Evolutionary conservation across 1,140 invertebrate species (phyloP).

Genomic region (Apis dorsata): DNA sequence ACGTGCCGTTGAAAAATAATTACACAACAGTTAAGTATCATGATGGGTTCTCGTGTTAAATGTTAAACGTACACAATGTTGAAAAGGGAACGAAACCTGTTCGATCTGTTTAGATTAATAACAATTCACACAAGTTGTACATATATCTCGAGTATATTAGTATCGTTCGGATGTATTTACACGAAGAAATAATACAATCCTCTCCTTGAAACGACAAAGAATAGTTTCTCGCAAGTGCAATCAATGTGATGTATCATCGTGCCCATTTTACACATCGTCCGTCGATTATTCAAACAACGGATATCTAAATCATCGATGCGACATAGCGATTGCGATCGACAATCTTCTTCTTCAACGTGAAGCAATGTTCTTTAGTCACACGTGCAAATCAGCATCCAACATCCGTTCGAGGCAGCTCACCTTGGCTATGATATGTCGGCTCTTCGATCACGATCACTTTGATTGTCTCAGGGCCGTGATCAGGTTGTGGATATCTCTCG

Average conservation of each 20-base stretch:
- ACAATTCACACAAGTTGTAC: background rate
- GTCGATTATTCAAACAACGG: background rate
- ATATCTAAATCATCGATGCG: background rate
- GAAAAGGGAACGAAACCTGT: too few relatives aligned
- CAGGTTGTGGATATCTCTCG: background rate
- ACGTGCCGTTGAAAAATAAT: background rate
- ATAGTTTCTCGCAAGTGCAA: background rate
- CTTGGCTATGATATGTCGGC: slow-evolving; percentile 41
- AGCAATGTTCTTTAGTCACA: background rate
- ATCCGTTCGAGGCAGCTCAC: slow-evolving; percentile 46
- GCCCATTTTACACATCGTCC: background rate
- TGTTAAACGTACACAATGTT: background rate
- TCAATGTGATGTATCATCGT: background rate
- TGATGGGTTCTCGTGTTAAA: background rate
- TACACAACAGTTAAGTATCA: background rate
- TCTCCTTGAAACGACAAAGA: background rate
- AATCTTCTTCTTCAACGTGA: background rate
- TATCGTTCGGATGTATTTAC: background rate
- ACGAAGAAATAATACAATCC: background rate
- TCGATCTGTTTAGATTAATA: background rate
- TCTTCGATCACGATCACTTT: slow-evolving; percentile 66
- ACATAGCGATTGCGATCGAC: background rate
- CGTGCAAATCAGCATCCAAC: background rate
- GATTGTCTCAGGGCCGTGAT: slow-evolving; percentile 13
- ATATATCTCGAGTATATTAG: background rate